Percentiles rank a stretch among this genome's conserved stretches.
phyloP scores from a whole-genome alignment of 2,888 invertebrate species.

The Mythimna ferrago region DNA sequence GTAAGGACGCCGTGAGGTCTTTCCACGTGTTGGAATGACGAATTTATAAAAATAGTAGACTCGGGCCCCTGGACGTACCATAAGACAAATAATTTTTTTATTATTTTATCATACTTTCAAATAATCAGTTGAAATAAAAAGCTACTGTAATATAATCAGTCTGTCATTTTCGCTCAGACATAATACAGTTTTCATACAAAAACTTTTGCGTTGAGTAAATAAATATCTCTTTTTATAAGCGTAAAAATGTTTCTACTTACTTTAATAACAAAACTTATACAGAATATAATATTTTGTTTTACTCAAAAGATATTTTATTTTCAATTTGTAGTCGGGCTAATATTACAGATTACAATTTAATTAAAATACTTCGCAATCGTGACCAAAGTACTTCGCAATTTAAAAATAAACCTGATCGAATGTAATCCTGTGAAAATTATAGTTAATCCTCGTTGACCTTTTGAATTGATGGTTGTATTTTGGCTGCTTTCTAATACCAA shows the following conservation, averaged over 20 bases:
- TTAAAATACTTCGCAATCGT: slow-evolving; percentile 47
- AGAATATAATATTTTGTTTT: neutral
- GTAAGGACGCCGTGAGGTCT: no score
- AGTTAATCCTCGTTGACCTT: slow-evolving; percentile 13
- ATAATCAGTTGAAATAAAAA: neutral
- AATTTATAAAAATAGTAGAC: no score
- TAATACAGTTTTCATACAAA: slow-evolving; percentile 1
- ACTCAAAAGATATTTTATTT: slow-evolving; percentile 22
- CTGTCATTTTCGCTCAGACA: neutral
- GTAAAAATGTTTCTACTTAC: neutral
- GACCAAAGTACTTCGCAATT: slow-evolving; percentile 8
- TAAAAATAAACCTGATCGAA: slow-evolving; percentile 11
- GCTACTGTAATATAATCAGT: neutral
- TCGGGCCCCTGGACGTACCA: no score
- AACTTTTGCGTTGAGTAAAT: neutral
- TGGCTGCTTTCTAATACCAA: neutral
- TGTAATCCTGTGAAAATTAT: slow-evolving; percentile 29
- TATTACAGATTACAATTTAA: slow-evolving; percentile 44
- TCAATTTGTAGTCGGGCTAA: slow-evolving; percentile 22
- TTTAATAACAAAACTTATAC: neutral
- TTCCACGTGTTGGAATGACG: no score
- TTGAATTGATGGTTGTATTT: neutral
- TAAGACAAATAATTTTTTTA: no score
- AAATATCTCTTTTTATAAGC: neutral
- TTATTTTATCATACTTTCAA: neutral